Percentiles rank a stretch among this genome's conserved stretches.
These are phyloP conservation scores for Agonopterix alstromeriana DNA, from an alignment of 2,888 invertebrate species.

Conservation along the genomic window DNA sequence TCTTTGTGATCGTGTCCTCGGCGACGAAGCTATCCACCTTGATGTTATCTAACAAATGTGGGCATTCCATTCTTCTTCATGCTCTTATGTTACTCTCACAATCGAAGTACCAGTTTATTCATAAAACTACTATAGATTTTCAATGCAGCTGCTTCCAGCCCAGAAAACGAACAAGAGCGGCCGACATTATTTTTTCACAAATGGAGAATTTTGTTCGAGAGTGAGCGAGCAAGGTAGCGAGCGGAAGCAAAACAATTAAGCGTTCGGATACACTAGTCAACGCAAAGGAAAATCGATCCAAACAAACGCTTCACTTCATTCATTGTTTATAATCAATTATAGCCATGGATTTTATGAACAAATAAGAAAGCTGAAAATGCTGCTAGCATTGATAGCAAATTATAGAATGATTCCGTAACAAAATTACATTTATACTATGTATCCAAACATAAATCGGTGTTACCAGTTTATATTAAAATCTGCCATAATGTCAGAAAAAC, in stretches of 20 bases:
- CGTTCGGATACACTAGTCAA: constrained; percentile 27
- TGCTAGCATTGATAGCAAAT: too few species aligned
- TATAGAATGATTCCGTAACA: too few species aligned
- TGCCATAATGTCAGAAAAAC: too few species aligned
- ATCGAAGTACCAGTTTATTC: constrained; percentile 38
- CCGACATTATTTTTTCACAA: constrained; percentile 29
- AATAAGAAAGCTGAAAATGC: too few species aligned
- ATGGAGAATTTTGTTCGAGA: constrained; percentile 14
- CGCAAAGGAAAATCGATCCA: not conserved
- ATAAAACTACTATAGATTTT: constrained; percentile 34
- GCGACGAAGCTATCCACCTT: constrained; percentile 69
- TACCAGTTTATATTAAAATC: too few species aligned
- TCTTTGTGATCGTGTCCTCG: constrained; percentile 77
- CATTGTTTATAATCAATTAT: too few species aligned
- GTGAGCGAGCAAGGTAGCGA: constrained; percentile 28
- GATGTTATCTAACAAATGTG: constrained; percentile 81
- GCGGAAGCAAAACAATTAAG: constrained; percentile 32
- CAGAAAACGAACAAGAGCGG: constrained; percentile 34
- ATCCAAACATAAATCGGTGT: too few species aligned
- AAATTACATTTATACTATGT: too few species aligned
- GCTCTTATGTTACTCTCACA: constrained; percentile 29
- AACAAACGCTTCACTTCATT: not conserved
- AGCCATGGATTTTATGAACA: too few species aligned
- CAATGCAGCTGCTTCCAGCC: constrained; percentile 22
- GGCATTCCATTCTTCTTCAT: constrained; percentile 82